Evolutionary conservation across 2,113 vertebrate genomes (phyloP).

Genomic region (Callospermophilus lateralis): DNA sequence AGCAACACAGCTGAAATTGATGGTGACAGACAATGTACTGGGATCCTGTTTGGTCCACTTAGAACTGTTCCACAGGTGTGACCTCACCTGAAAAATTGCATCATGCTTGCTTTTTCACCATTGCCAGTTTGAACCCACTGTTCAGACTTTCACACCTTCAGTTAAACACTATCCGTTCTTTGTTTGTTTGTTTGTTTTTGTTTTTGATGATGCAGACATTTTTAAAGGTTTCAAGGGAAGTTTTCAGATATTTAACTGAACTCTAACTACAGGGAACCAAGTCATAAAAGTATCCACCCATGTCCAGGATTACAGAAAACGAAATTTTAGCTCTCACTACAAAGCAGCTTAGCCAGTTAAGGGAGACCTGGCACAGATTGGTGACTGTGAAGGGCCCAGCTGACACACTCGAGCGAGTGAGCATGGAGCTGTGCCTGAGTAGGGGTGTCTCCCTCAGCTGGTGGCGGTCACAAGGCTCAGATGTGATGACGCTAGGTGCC

Average conservation of each 20-base stretch:
- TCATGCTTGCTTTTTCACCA: neutral
- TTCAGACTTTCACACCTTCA: neutral
- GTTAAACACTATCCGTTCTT: neutral
- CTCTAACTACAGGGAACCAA: neutral
- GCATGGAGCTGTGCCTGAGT: neutral
- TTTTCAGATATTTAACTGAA: neutral
- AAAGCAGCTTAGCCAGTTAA: neutral
- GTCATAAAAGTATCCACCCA: neutral
- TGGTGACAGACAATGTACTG: neutral
- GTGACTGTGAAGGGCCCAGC: neutral
- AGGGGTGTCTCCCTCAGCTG: neutral
- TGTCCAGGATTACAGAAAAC: neutral
- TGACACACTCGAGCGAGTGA: neutral
- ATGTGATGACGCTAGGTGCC: neutral
- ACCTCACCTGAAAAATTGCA: neutral
- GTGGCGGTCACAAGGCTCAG: fast-evolving
- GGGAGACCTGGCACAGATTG: neutral
- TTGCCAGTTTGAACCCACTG: neutral
- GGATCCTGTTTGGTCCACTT: too few relatives aligned
- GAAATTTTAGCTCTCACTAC: neutral
- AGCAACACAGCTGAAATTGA: neutral
- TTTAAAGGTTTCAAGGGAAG: neutral
- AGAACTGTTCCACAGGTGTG: neutral
- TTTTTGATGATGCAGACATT: neutral
- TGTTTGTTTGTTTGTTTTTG: neutral